Percentiles rank a stretch among this genome's conserved stretches.
These are phyloP conservation scores for Spizaetus ornatus DNA, from an alignment of 2,113 vertebrate species.

Conservation along the genomic window DNA sequence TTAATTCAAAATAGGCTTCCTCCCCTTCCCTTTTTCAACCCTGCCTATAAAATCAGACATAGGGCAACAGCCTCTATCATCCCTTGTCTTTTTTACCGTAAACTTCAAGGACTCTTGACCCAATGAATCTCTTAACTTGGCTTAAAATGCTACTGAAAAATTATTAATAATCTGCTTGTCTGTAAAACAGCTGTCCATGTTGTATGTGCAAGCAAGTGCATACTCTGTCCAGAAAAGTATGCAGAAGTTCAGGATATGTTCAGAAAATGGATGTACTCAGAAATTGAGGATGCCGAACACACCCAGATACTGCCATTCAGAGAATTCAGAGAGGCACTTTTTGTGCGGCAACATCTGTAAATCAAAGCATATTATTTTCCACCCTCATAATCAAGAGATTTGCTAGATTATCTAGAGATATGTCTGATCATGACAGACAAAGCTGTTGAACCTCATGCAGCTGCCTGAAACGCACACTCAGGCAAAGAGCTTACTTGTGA, in stretches of 20 bases:
- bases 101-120: background rate
- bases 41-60: background rate
- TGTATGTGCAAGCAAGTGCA: background rate
- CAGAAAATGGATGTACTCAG: background rate
- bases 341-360: conserved; percentile 12
- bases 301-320: background rate
- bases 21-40: background rate
- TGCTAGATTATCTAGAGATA: background rate
- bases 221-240: background rate
- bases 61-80: background rate
- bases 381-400: conserved; percentile 33
- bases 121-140: background rate
- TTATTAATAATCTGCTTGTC: background rate
- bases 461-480: background rate
- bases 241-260: background rate
- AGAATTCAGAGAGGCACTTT: background rate
- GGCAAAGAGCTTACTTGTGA: background rate
- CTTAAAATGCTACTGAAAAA: background rate
- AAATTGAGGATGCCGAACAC: background rate
- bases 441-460: background rate
- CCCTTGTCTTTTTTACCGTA: background rate
- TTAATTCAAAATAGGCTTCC: background rate
- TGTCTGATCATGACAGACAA: background rate
- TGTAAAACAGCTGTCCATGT: background rate
- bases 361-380: conserved; percentile 14